phyloP scores from a whole-genome alignment of 2,888 invertebrate genomes.

The Mythimna albipuncta region DNA sequence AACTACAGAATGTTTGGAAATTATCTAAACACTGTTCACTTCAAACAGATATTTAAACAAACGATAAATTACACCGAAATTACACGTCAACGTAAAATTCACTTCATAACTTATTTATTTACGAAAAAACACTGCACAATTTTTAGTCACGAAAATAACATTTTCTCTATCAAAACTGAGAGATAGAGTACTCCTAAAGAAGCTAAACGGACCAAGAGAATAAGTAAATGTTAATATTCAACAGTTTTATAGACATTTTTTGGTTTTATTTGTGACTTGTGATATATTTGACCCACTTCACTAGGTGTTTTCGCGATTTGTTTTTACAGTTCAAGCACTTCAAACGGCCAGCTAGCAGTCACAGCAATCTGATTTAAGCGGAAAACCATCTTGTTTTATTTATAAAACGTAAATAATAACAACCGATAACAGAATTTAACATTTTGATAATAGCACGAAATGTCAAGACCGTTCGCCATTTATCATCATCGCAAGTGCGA shows the following conservation, averaged over 20 bases:
- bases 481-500: constrained; percentile 72
- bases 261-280: constrained; percentile 58
- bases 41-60: constrained; percentile 36
- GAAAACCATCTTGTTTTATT: constrained; percentile 76
- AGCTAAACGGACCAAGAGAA: constrained; percentile 15
- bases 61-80: constrained; percentile 29
- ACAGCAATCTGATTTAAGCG: constrained; percentile 42
- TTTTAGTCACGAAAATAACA: constrained; percentile 21
- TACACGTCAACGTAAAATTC: constrained; percentile 36
- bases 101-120: constrained; percentile 49
- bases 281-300: constrained; percentile 61
- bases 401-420: constrained; percentile 73
- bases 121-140: constrained; percentile 38
- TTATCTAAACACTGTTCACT: constrained; percentile 56
- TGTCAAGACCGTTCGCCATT: constrained; percentile 86
- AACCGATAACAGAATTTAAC: constrained; percentile 71
- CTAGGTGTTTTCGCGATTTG: constrained; percentile 57
- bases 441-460: constrained; percentile 79
- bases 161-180: constrained; percentile 43
- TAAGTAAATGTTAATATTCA: constrained; percentile 30
- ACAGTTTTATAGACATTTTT: constrained; percentile 47
- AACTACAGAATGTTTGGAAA: constrained; percentile 46
- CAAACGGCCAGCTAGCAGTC: constrained; percentile 42
- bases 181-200: constrained; percentile 24
- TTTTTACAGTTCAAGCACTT: constrained; percentile 61